phyloP scores from a whole-genome alignment of 2,888 invertebrate genomes.

The Anagyrus pseudococci region DNA sequence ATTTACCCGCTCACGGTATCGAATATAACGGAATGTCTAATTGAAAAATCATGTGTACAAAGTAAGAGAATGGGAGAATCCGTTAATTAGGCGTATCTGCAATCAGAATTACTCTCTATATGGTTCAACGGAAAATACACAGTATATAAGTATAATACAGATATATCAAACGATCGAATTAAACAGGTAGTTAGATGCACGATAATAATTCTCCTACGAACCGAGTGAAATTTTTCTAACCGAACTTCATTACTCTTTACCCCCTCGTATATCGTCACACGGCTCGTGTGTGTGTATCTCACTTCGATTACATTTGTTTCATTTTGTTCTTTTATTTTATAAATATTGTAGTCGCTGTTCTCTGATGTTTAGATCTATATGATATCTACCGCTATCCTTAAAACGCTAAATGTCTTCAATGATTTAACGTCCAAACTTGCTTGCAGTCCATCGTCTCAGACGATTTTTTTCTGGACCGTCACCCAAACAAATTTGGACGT shows the following conservation, averaged over 20 bases:
- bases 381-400: conserved; percentile 36
- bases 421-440: conserved; percentile 17
- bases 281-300: conserved; percentile 9
- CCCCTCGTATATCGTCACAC: conserved; percentile 31
- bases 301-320: conserved; percentile 28
- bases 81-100: too few relatives aligned
- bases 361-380: conserved; percentile 28
- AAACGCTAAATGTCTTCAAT: conserved; percentile 20
- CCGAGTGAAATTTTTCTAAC: too few relatives aligned
- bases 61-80: background rate
- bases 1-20: conserved; percentile 26
- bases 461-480: background rate
- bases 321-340: conserved; percentile 19
- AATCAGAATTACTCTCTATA: background rate
- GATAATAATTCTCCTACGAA: too few relatives aligned
- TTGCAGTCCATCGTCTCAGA: background rate
- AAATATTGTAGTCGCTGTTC: conserved; percentile 33
- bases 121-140: too few relatives aligned
- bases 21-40: conserved; percentile 34
- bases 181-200: too few relatives aligned
- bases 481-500: conserved; percentile 17
- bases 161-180: too few relatives aligned
- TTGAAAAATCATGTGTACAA: conserved; percentile 19
- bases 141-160: too few relatives aligned
- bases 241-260: too few relatives aligned